phyloP scores from a whole-genome alignment of 2,113 vertebrate genomes.

The Onychostruthus taczanowskii region DNA sequence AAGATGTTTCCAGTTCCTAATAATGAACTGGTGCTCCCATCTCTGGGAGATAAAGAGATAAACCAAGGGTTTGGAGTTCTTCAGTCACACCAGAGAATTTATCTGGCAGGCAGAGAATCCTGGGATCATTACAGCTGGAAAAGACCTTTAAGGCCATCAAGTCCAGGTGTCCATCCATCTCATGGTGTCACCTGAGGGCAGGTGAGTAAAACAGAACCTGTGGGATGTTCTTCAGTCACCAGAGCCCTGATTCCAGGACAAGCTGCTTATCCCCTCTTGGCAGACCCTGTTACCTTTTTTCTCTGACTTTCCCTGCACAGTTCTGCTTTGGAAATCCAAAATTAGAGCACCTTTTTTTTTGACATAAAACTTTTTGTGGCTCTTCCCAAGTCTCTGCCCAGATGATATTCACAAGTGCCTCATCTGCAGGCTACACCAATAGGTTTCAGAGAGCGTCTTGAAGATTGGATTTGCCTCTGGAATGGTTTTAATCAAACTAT shows the following conservation, averaged over 20 bases:
- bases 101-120: neutral
- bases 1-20: neutral
- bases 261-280: neutral
- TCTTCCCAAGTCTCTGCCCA: neutral
- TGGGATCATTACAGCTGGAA: rapidly evolving
- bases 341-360: neutral
- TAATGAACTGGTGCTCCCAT: neutral
- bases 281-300: neutral
- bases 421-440: neutral
- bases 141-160: neutral
- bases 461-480: neutral
- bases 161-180: neutral
- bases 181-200: neutral
- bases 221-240: neutral
- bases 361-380: rapidly evolving
- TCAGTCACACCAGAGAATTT: neutral
- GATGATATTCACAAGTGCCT: neutral
- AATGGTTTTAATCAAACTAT: neutral
- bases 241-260: neutral
- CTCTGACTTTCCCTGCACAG: neutral
- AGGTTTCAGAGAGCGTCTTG: neutral
- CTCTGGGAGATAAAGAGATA: neutral
- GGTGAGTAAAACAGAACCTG: neutral
- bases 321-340: neutral
- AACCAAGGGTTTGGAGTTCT: neutral